Evolutionary conservation across 1,140 invertebrate species (phyloP), one percentile per base, ranked within the genome.

Genomic region (Zaprionus africanus): DNA sequence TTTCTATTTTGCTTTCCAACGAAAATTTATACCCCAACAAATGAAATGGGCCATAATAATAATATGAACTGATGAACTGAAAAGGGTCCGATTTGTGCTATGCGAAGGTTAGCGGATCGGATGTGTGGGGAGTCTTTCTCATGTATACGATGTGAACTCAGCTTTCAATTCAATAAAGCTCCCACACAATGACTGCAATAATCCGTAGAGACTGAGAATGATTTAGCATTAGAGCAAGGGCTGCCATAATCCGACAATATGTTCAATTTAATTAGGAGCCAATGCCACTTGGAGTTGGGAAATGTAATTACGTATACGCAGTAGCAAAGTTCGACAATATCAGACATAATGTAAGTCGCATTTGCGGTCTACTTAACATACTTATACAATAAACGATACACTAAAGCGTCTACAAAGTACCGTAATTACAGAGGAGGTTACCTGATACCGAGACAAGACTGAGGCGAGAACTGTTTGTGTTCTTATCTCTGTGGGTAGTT

Each of bases 1-100:
- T 81, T 81, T 81, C 71, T 78, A 81, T 75, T 75, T 74, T 59
- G 65, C 78, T 81, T 81, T 81, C 78, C 76, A 81, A 75, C 62
- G 65, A 66, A 78, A 74, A 78, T 67, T 59, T 78, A 80, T 80
- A 74, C 36, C 56, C 58, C 58, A 24, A 36, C 56, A 58, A 58
- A 64, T 67, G 57, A 80, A 78, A 77, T 70, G 75, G 69, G 64
- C 78, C 65, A 74, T 80, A 69, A 80, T 69, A 78, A 80, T 62
- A 66, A 22, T 24, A 74, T 74, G 64, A 11, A 34, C 59, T 46
- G 70, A 74, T 78, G 38, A 28, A 46, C 69, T 56, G 31, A 77
- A 66, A 66, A 70, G 60, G 59, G 54, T 58, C 51, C 17, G 28
- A 74, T 57, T 31, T 58, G 12, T 51, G 62, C 43, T 34, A 34